phyloP scores from a whole-genome alignment of 2,113 vertebrate species.

The Vimba vimba region DNA sequence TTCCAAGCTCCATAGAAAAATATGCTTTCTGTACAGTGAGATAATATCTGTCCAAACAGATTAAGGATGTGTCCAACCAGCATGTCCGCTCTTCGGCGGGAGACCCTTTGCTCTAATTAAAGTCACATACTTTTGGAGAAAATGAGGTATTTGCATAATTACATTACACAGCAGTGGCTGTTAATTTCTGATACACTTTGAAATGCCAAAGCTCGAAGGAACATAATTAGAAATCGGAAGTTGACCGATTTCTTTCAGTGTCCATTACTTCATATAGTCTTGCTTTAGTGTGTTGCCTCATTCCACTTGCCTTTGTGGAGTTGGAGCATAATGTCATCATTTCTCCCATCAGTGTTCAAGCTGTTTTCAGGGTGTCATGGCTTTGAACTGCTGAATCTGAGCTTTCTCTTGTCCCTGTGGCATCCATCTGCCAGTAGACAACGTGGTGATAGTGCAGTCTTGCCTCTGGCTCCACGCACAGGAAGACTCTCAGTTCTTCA shows the following conservation, averaged over 20 bases:
- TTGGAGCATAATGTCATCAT: conserved; percentile 41
- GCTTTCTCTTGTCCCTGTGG: conserved; percentile 35
- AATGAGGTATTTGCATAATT: conserved; percentile 57
- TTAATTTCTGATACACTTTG: conserved; percentile 44
- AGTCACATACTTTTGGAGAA: conserved; percentile 45
- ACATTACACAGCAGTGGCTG: conserved; percentile 50
- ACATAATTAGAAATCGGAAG: conserved; percentile 45
- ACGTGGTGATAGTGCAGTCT: conserved; percentile 37
- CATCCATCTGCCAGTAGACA: conserved; percentile 49
- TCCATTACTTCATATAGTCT: conserved; percentile 12
- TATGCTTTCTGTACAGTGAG: conserved; percentile 38
- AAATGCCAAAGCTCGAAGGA: conserved; percentile 33
- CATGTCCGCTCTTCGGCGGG: conserved; percentile 28
- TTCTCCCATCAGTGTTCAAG: conserved; percentile 20
- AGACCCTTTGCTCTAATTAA: conserved; percentile 55
- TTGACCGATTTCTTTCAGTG: conserved; percentile 6
- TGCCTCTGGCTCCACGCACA: conserved; percentile 40
- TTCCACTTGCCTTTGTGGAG: conserved; percentile 9
- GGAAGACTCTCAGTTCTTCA: conserved; percentile 44
- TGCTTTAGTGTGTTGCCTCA: conserved; percentile 22
- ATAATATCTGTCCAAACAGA: conserved; percentile 52
- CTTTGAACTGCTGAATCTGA: conserved; percentile 44
- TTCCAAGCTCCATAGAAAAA: conserved; percentile 34
- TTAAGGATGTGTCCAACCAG: conserved; percentile 44
- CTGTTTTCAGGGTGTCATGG: conserved; percentile 39